Evolutionary conservation across 2,888 invertebrate species (phyloP).

Genomic region (Drosophila setosimentum): DNA sequence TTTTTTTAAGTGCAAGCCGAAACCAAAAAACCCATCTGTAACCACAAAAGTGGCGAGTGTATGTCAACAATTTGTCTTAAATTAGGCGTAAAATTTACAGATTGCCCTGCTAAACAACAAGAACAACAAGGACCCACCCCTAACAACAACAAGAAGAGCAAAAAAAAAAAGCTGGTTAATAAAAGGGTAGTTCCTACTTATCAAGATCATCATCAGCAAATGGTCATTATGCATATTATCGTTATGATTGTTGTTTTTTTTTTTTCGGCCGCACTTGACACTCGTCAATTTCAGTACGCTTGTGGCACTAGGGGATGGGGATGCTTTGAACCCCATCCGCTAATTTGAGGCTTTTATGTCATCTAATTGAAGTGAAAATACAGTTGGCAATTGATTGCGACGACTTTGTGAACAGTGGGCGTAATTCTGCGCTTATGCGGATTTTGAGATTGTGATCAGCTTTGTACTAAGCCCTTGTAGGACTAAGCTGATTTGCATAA

Average conservation of each 20-base stretch:
- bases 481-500: conserved; percentile 61
- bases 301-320: not conserved
- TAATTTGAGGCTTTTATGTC: conserved; percentile 73
- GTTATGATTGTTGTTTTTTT: conserved; percentile 25
- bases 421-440: conserved; percentile 25
- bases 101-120: conserved; percentile 67
- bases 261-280: conserved; percentile 51
- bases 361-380: conserved; percentile 64
- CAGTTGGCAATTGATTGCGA: conserved; percentile 59
- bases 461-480: not conserved
- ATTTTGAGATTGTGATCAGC: conserved; percentile 32
- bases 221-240: conserved; percentile 56
- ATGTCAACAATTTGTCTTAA: conserved; percentile 82
- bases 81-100: conserved; percentile 83
- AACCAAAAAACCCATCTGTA: not conserved
- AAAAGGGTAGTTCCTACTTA: conserved; percentile 71
- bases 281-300: conserved; percentile 46
- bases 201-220: conserved; percentile 28
- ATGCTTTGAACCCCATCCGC: conserved; percentile 41
- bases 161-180: conserved; percentile 40
- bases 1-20: not conserved
- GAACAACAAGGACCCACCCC: conserved; percentile 37
- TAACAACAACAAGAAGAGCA: conserved; percentile 1
- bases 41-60: conserved; percentile 60
- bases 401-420: conserved; percentile 20